phyloP scores from a whole-genome alignment of 2,113 vertebrate genomes.

The Mustela nigripes region DNA sequence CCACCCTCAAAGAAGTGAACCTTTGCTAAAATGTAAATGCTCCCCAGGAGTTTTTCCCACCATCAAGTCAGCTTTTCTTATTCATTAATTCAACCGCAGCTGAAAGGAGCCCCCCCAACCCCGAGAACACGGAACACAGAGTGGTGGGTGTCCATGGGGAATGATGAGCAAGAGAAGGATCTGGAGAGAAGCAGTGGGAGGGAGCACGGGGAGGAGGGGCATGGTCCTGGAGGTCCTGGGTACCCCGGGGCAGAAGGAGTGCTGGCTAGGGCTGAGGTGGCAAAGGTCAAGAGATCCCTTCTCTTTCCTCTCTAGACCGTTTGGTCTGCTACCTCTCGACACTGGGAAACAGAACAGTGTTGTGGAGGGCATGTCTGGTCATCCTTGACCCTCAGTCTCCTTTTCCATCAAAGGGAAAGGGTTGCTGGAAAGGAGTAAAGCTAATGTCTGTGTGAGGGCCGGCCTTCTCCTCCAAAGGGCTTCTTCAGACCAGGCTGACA shows the following conservation, averaged over 20 bases:
- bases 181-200: neutral
- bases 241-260: neutral
- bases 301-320: neutral
- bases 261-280: too few species aligned
- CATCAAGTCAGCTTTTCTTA: neutral
- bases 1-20: neutral
- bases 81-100: neutral
- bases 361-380: neutral
- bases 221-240: too few species aligned
- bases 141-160: rapidly evolving
- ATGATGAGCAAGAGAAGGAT: neutral
- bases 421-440: neutral
- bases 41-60: neutral
- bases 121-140: neutral
- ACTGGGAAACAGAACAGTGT: rapidly evolving
- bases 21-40: neutral
- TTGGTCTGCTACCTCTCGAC: neutral
- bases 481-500: neutral
- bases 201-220: rapidly evolving
- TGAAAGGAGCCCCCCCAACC: neutral
- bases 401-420: neutral
- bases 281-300: neutral
- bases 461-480: neutral
- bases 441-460: neutral
- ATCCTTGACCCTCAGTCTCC: neutral